Evolutionary conservation across 2,797 vertebrate genomes (phyloP).

Genomic region (Galago senegalensis): DNA sequence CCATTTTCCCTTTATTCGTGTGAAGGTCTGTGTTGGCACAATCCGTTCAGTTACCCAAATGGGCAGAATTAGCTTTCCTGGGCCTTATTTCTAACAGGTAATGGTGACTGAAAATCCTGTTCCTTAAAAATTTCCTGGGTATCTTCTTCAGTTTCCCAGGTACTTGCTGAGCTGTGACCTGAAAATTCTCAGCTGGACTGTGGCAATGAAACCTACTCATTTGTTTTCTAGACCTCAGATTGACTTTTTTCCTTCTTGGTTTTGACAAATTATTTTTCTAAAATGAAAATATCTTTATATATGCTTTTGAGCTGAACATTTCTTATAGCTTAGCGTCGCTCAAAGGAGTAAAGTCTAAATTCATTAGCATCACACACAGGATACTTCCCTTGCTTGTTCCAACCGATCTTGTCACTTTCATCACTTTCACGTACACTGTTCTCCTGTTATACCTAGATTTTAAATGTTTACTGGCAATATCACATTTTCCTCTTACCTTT

Average conservation of each 20-base stretch:
- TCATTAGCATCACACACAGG: background rate
- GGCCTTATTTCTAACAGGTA: background rate
- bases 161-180: background rate
- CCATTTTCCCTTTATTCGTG: background rate
- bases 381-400: background rate
- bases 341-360: background rate
- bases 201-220: background rate
- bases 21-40: background rate
- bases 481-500: background rate
- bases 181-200: background rate
- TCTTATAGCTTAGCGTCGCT: background rate
- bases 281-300: background rate
- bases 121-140: background rate
- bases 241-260: background rate
- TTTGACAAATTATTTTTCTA: constrained; percentile 43
- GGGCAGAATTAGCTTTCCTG: background rate
- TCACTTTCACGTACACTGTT: background rate
- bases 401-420: background rate
- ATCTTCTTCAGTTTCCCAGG: background rate
- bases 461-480: background rate
- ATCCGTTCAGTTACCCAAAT: background rate
- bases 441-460: background rate
- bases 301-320: background rate
- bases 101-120: background rate
- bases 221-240: background rate